Evolutionary conservation across 2,113 vertebrate genomes (phyloP).

Genomic region (Calyptommatus sinebrachiatus): DNA sequence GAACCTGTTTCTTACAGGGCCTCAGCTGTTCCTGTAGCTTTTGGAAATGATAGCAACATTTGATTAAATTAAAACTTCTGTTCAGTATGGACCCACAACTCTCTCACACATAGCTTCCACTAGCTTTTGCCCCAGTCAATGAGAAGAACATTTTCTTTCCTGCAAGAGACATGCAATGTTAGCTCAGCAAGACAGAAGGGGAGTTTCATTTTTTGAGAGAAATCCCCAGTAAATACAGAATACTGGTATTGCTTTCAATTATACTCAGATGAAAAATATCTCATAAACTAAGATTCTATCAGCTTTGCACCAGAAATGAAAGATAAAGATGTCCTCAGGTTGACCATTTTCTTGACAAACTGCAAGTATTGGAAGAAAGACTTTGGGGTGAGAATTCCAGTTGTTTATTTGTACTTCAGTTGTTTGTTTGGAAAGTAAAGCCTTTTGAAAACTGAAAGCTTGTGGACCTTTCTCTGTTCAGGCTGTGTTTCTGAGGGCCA

Average conservation of each 20-base stretch:
- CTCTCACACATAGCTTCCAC: background rate
- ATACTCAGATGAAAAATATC: too few species aligned
- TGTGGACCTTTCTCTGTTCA: too few species aligned
- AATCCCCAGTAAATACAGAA: background rate
- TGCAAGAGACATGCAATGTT: background rate
- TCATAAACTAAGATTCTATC: background rate
- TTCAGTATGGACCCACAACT: slow-evolving; percentile 15
- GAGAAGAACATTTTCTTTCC: background rate
- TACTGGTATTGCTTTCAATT: background rate
- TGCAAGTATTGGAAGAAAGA: too few species aligned
- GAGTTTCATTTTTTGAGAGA: background rate
- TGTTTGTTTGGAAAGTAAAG: too few species aligned
- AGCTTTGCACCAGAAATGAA: background rate
- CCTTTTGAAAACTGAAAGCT: too few species aligned
- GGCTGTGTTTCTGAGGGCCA: too few species aligned
- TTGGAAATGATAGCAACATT: slow-evolving; percentile 30
- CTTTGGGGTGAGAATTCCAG: too few species aligned
- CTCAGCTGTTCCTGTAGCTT: slow-evolving; percentile 39
- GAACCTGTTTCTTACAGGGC: slow-evolving; percentile 30
- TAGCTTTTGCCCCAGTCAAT: background rate
- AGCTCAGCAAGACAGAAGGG: background rate
- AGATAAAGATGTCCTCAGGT: too few species aligned
- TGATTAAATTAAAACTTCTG: slow-evolving; percentile 49
- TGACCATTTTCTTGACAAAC: too few species aligned
- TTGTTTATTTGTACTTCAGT: too few species aligned